phyloP scores from a whole-genome alignment of 2,113 vertebrate genomes.

The Cisticola juncidis region DNA sequence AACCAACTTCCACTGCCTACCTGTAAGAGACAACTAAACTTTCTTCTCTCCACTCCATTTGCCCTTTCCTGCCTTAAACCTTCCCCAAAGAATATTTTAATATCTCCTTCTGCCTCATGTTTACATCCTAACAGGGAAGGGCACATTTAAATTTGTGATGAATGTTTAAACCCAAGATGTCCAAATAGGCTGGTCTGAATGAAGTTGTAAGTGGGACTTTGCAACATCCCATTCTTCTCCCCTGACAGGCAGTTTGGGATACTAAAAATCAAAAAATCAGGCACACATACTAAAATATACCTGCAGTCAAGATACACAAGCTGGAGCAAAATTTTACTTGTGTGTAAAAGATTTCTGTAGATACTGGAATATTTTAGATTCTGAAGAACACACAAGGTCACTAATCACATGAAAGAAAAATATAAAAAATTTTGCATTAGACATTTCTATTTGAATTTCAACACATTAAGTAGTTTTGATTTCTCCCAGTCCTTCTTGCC shows the following conservation, averaged over 20 bases:
- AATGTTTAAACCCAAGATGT: background rate
- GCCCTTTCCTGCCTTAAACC: background rate
- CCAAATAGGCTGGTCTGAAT: background rate
- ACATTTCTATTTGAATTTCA: background rate
- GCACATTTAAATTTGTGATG: background rate
- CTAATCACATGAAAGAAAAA: background rate
- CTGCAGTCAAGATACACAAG: background rate
- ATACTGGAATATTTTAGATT: background rate
- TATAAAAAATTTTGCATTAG: background rate
- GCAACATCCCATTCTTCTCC: background rate
- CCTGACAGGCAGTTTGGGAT: background rate
- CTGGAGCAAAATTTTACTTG: background rate
- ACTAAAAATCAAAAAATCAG: background rate
- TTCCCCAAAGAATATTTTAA: background rate
- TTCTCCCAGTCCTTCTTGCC: background rate
- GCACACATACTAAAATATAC: background rate
- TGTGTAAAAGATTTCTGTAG: background rate
- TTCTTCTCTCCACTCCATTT: background rate
- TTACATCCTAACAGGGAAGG: background rate
- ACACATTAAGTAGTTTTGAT: background rate
- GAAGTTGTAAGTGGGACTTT: background rate
- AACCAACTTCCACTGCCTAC: background rate
- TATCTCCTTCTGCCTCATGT: background rate
- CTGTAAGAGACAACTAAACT: background rate
- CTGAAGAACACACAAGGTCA: background rate